Evolutionary conservation across 2,113 vertebrate genomes (phyloP).

Genomic region (Proterorhinus semilunaris): DNA sequence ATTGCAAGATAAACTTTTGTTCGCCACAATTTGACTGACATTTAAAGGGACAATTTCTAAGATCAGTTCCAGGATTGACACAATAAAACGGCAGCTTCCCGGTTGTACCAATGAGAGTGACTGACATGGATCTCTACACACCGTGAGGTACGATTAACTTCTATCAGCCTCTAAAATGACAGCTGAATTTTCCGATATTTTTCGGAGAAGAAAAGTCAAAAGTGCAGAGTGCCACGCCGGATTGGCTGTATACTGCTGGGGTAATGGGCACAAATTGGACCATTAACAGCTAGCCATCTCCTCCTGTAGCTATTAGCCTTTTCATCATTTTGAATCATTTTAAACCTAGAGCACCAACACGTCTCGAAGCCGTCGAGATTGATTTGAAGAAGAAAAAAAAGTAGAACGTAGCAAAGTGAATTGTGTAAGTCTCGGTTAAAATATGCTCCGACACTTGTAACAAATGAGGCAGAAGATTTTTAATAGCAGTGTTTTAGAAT

Average conservation of each 20-base stretch:
- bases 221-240: not conserved
- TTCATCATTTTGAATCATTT: constrained; percentile 1
- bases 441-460: not conserved
- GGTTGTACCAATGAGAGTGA: not conserved
- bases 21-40: no score
- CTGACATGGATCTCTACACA: not conserved
- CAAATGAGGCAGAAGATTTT: not conserved
- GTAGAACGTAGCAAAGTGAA: not conserved
- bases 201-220: no score
- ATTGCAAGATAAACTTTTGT: no score
- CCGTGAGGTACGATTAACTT: constrained; percentile 1
- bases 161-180: not conserved
- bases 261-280: constrained; percentile 1
- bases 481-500: not conserved
- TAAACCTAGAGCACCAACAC: not conserved
- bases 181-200: not conserved
- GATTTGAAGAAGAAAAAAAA: not conserved
- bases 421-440: not conserved
- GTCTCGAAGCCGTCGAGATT: no score
- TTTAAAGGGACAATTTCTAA: not conserved
- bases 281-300: constrained; percentile 5
- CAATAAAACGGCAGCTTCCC: not conserved
- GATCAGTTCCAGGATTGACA: not conserved
- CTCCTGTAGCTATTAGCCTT: not conserved
- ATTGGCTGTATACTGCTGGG: not conserved